Base-by-base conservation (phyloP, 2,888 invertebrate genomes). In the Pammene aurita region DNA sequence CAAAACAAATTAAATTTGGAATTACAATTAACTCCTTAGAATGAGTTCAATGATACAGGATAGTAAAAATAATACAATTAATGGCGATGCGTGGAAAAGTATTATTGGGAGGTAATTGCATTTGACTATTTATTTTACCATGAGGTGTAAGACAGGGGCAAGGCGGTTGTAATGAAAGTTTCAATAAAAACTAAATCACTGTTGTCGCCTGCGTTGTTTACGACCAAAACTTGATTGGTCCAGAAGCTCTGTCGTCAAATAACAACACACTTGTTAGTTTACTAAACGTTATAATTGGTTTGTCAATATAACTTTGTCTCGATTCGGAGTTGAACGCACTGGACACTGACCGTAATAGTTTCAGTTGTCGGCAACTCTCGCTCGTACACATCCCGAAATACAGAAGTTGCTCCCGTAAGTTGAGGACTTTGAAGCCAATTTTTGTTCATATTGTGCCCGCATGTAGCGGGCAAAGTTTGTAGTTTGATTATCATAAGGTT, bases 331-430 rank as follows among this genome's bases (percentile, higher is more conserved):
- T 13, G 34, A n/a, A 34, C 16, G 26, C 34, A 54, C n/a, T n/a
- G 10, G 13, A 26, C n/a, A 26, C 26, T 26, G 13, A 50, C 26
- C 11, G 18, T 50, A 13, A 26, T 50, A 50, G 50, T 50, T 5
- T 6, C 26, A 18, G n/a, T 18, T 26, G 50, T 26, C 26, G 50
- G 26, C 18, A 50, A 26, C 18, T 50, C 50, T 11, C 26, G 18
- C 26, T 16, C 11, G 18, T 34, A 34, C 52, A 52, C 52, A 52
- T 52, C 13, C 50, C 26, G 26, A 34, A 54, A 54, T 26, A 50
- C 50, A 50, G 18, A 50, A 50, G 50, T 50, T 50, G 50, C 11
- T 50, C 26, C 50, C 26, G 50, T 26, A 26, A 50, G 50, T 26
- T 50, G 10, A 38, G 38, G 38, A n/a, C 46, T n/a, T n/a, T 0